These are phyloP conservation scores for Taurulus bubalis DNA, from an alignment of 2,113 vertebrate genomes.

Conservation along the genomic window DNA sequence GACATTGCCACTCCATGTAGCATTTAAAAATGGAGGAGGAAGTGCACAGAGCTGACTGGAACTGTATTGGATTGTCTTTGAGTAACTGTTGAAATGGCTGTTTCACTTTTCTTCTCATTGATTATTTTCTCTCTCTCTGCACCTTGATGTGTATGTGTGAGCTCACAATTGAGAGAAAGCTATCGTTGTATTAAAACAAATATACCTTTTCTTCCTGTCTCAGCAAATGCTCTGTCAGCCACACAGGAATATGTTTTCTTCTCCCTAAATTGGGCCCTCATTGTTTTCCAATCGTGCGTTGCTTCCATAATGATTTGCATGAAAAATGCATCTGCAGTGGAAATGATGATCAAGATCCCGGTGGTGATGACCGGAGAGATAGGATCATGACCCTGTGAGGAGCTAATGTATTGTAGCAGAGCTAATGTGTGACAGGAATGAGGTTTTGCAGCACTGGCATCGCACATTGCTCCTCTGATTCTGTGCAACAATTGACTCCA, in stretches of 20 bases:
- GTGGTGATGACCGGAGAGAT: conserved; percentile 75
- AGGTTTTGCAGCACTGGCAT: conserved; percentile 64
- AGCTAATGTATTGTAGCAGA: conserved; percentile 80
- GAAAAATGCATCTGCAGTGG: conserved; percentile 75
- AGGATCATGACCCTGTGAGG: conserved; percentile 76
- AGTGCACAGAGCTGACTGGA: not conserved
- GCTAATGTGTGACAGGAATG: conserved; percentile 78
- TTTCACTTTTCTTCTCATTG: conserved; percentile 30
- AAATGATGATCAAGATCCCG: conserved; percentile 76
- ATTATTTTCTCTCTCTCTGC: conserved; percentile 1
- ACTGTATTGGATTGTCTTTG: conserved; percentile 24
- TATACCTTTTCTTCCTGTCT: conserved; percentile 52
- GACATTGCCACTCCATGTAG: conserved; percentile 21
- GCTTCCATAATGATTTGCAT: conserved; percentile 70
- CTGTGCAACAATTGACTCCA: conserved; percentile 78
- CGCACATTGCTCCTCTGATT: conserved; percentile 57
- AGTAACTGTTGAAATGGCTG: conserved; percentile 36
- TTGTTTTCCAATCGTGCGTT: conserved; percentile 71
- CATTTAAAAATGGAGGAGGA: conserved; percentile 39
- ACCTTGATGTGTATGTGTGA: conserved; percentile 35
- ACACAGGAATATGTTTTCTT: conserved; percentile 59
- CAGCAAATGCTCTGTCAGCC: conserved; percentile 71
- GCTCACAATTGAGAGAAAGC: conserved; percentile 57
- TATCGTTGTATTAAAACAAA: conserved; percentile 54
- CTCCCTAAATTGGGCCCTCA: conserved; percentile 62